Conservation (phyloP, 1,140 invertebrate species). For the Caenorhabditis briggsae region DNA sequence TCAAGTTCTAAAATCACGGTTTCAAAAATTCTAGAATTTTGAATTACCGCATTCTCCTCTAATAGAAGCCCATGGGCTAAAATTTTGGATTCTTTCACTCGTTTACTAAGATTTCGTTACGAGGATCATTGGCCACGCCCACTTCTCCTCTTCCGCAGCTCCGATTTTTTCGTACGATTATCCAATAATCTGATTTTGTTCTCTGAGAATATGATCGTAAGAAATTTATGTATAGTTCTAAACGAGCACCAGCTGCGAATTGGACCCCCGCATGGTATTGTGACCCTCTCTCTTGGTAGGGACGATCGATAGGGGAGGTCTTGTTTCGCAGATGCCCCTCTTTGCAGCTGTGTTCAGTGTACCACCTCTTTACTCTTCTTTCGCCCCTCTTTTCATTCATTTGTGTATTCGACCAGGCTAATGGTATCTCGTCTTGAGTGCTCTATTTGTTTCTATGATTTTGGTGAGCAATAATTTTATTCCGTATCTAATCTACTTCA, state of each 20-base stretch:
- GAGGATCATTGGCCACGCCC: no score
- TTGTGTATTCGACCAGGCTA: not conserved
- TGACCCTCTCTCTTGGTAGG: not conserved
- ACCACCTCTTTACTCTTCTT: not conserved
- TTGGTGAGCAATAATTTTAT: not conserved
- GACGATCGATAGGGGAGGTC: slow-evolving; percentile 9
- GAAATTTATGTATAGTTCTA: not conserved
- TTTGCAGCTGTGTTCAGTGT: slow-evolving; percentile 31
- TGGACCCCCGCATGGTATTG: slow-evolving; percentile 25
- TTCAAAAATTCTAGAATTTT: no score
- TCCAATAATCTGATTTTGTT: no score
- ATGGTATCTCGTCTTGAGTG: slow-evolving; percentile 39
- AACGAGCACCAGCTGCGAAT: slow-evolving; percentile 1
- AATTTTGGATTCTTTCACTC: no score
- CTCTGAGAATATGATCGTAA: no score
- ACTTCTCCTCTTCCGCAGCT: no score
- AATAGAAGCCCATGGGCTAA: no score
- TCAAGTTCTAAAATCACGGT: no score
- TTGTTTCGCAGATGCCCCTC: slow-evolving; percentile 1
- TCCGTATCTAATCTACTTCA: not conserved
- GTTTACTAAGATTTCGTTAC: no score
- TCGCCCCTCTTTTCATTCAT: not conserved
- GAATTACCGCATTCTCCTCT: no score
- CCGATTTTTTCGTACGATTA: no score
- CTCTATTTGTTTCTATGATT: slow-evolving; percentile 6